A percentile compares a stretch with the other conserved stretches of the same genome.
Evolutionary conservation across 2,113 vertebrate species (phyloP).

Genomic region (Gnathonemus longibarbis): DNA sequence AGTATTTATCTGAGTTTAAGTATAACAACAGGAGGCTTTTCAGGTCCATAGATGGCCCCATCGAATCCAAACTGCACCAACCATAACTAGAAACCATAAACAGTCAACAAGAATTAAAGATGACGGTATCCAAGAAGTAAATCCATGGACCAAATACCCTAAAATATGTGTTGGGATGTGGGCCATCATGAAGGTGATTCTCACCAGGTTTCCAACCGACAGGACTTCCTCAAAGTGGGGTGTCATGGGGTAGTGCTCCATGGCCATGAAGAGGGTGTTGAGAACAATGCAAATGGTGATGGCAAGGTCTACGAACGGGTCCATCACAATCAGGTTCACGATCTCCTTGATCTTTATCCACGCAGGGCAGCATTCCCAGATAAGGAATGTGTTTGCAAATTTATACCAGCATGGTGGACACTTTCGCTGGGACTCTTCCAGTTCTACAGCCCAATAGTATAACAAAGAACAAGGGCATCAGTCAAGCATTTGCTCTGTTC

Average conservation of each 20-base stretch:
- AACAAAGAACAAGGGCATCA: slow-evolving; percentile 15
- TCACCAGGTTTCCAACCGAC: slow-evolving; percentile 85
- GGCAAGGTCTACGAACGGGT: slow-evolving; percentile 93
- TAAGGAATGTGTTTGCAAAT: slow-evolving; percentile 86
- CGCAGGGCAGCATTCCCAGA: slow-evolving; percentile 89
- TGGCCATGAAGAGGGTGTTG: slow-evolving; percentile 97
- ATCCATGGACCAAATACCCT: background rate
- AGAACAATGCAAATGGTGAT: slow-evolving; percentile 98
- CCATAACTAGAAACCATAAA: background rate
- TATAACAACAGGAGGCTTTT: background rate
- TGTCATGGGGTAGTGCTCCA: slow-evolving; percentile 98
- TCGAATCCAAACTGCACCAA: background rate
- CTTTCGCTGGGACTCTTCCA: slow-evolving; percentile 93
- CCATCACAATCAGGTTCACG: slow-evolving; percentile 89
- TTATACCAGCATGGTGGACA: slow-evolving; percentile 98
- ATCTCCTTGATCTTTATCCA: slow-evolving; percentile 94
- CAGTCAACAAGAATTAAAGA: background rate
- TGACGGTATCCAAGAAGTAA: background rate
- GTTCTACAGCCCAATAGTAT: slow-evolving; percentile 57
- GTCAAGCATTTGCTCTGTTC: background rate
- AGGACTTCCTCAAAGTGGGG: slow-evolving; percentile 70
- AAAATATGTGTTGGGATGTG: background rate
- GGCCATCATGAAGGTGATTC: slow-evolving; percentile 23
- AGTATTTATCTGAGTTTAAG: background rate
- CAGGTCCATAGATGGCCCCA: background rate